Evolutionary conservation across 1,140 invertebrate species (phyloP).

Genomic region (Maconellicoccus hirsutus): DNA sequence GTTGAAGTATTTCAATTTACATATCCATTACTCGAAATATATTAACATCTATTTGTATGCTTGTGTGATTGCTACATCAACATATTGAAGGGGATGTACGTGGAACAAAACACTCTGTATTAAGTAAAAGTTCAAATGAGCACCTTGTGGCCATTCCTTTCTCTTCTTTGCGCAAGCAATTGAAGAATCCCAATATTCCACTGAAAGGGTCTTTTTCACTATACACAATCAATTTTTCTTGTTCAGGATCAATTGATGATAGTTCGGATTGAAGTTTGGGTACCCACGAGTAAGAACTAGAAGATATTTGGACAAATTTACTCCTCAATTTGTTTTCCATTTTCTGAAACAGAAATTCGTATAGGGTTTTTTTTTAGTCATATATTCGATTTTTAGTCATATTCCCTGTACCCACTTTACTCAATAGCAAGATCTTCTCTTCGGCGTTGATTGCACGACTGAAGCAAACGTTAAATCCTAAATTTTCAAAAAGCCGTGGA

Average conservation of each 20-base stretch:
- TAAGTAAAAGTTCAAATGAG: too few species aligned
- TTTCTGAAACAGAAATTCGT: background rate
- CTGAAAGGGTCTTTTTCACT: conserved; percentile 48
- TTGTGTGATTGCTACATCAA: too few species aligned
- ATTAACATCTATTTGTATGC: too few species aligned
- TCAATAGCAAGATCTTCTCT: background rate
- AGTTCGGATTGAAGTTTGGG: conserved; percentile 41
- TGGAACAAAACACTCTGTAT: too few species aligned
- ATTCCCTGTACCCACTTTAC: background rate
- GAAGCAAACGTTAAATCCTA: background rate
- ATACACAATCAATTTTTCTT: conserved; percentile 41
- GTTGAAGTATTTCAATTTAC: too few species aligned
- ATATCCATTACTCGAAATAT: too few species aligned
- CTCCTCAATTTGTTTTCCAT: background rate
- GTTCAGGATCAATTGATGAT: conserved; percentile 38
- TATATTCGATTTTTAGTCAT: too few species aligned
- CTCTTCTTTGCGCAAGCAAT: conserved; percentile 57
- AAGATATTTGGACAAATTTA: conserved; percentile 29
- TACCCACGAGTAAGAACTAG: conserved; percentile 41
- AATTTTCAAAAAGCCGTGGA: background rate
- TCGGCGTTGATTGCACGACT: background rate
- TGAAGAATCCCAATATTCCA: conserved; percentile 74
- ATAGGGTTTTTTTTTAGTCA: background rate
- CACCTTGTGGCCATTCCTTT: conserved; percentile 39
- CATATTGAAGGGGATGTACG: too few species aligned